phyloP scores from a whole-genome alignment of 2,113 vertebrate species.

The Neomonachus schauinslandi region DNA sequence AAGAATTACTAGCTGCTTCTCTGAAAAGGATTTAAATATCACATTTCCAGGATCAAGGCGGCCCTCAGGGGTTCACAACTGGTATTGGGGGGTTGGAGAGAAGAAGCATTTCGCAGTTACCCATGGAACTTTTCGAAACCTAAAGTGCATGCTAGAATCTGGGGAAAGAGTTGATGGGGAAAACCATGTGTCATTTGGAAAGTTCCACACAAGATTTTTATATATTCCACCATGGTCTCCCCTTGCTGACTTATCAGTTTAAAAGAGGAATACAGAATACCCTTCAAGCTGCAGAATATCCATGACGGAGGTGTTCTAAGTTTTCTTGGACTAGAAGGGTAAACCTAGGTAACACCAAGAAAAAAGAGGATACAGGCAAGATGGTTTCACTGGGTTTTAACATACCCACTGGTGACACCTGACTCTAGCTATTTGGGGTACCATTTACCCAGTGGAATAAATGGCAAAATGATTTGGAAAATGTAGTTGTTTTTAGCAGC shows the following conservation, averaged over 20 bases:
- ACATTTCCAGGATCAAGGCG: not conserved
- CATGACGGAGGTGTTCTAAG: not conserved
- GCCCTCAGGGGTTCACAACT: not conserved
- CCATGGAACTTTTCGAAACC: not conserved
- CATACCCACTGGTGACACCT: not conserved
- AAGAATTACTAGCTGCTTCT: not conserved
- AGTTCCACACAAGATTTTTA: not conserved
- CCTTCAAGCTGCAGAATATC: not conserved
- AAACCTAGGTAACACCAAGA: not conserved
- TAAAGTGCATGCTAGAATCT: not conserved
- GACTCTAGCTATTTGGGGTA: not conserved
- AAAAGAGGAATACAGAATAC: not conserved
- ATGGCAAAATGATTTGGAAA: slow-evolving; percentile 55
- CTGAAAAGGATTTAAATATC: not conserved
- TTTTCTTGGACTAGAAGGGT: not conserved
- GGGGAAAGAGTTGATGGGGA: not conserved
- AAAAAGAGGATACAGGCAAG: not conserved
- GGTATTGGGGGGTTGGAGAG: fast-evolving
- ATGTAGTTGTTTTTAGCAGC: slow-evolving; percentile 9
- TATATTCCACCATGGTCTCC: not conserved
- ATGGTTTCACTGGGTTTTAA: not conserved
- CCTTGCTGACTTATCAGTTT: not conserved
- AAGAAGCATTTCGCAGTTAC: not conserved
- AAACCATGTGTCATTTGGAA: not conserved
- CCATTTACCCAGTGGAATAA: not conserved